Evolutionary conservation across 2,888 invertebrate species (phyloP).

Genomic region (Leuctra nigra): DNA sequence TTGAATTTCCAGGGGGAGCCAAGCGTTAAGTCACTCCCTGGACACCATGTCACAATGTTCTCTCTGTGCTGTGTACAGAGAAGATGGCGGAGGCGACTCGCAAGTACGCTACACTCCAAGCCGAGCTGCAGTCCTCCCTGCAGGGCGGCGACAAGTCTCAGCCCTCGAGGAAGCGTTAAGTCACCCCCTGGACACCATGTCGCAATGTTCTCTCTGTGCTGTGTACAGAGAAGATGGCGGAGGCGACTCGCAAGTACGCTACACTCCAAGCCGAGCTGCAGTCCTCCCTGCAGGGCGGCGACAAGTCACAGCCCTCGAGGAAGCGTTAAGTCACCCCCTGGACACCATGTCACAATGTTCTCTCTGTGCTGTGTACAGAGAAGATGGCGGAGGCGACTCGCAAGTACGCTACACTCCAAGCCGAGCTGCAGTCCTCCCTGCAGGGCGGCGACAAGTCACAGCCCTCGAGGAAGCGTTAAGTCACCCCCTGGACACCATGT

Average conservation of each 20-base stretch:
- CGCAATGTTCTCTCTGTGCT: too few species aligned
- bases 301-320: too few species aligned
- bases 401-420: constrained; percentile 84
- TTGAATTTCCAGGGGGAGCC: too few species aligned
- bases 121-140: constrained; percentile 59
- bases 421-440: constrained; percentile 59
- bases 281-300: constrained; percentile 34
- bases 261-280: constrained; percentile 81
- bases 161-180: too few species aligned
- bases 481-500: too few species aligned
- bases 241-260: constrained; percentile 92
- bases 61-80: constrained; percentile 53
- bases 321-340: too few species aligned
- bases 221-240: constrained; percentile 84
- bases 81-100: constrained; percentile 96
- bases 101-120: constrained; percentile 84
- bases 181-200: too few species aligned
- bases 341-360: too few species aligned
- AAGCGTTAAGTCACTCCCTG: too few species aligned
- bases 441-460: constrained; percentile 32
- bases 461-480: too few species aligned
- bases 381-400: constrained; percentile 96
- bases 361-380: constrained; percentile 53
- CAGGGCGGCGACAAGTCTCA: constrained; percentile 32
- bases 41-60: too few species aligned